These are phyloP conservation scores for Tamandua tetradactyla DNA, from an alignment of 2,797 vertebrate genomes.

Conservation along the genomic window DNA sequence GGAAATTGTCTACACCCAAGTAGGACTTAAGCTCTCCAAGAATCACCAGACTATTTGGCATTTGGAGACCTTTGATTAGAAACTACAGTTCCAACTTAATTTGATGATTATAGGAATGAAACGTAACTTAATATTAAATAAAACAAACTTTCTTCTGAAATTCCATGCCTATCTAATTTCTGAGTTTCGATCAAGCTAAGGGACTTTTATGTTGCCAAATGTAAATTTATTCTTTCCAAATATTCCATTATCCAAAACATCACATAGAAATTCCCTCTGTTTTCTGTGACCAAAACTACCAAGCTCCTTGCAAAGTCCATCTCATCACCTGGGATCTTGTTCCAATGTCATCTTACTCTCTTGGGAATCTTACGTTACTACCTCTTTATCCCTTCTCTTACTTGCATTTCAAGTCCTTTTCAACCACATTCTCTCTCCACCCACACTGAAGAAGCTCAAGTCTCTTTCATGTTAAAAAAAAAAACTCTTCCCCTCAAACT, in stretches of 20 bases:
- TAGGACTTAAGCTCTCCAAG: neutral
- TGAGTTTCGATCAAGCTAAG: neutral
- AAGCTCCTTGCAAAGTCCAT: neutral
- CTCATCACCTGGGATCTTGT: neutral
- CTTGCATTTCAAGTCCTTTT: neutral
- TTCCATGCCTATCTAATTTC: neutral
- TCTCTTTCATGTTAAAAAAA: neutral
- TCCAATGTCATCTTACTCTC: neutral
- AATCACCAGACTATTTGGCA: neutral
- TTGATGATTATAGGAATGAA: neutral
- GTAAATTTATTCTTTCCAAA: constrained; percentile 11
- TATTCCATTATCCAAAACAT: neutral
- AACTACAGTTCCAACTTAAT: neutral
- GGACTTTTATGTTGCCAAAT: neutral
- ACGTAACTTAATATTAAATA: constrained; percentile 1
- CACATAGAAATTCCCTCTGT: neutral
- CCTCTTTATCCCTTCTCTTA: neutral
- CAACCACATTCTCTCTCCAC: neutral
- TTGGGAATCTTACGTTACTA: neutral
- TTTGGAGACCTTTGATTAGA: neutral
- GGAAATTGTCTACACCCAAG: neutral
- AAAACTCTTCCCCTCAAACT: neutral
- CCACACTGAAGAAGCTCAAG: neutral
- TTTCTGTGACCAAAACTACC: neutral
- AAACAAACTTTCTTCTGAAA: neutral